Conservation (phyloP, 2,113 vertebrate species). For the Crotophaga sulcirostris region DNA sequence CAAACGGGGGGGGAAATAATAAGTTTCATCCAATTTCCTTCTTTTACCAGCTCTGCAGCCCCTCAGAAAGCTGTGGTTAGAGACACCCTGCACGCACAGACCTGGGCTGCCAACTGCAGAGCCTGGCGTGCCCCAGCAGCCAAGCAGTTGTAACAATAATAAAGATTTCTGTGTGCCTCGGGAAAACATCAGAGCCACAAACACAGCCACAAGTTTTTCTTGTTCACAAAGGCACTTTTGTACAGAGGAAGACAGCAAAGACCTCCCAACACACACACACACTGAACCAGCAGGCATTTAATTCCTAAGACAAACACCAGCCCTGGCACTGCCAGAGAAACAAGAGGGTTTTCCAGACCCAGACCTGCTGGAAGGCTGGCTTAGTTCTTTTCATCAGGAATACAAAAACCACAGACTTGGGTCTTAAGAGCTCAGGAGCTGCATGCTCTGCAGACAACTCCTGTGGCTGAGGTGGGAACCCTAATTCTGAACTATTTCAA, state of each 20-base stretch:
- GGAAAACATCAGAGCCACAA: not conserved
- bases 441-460: not conserved
- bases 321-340: not conserved
- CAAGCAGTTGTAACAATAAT: not conserved
- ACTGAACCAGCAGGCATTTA: not conserved
- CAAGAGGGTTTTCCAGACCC: not conserved
- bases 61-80: accelerated
- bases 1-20: not conserved
- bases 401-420: accelerated
- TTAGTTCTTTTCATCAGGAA: not conserved
- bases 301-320: not conserved
- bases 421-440: not conserved
- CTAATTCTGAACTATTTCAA: not conserved
- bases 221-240: not conserved
- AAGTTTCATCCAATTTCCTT: not conserved
- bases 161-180: not conserved
- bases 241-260: not conserved
- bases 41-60: accelerated
- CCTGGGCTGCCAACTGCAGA: not conserved
- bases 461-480: not conserved
- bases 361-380: not conserved
- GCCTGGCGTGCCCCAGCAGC: not conserved
- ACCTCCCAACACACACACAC: accelerated
- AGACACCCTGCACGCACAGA: accelerated
- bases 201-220: accelerated